Evolutionary conservation across 2,797 vertebrate species (phyloP).

Genomic region (Tolypeutes matacus): DNA sequence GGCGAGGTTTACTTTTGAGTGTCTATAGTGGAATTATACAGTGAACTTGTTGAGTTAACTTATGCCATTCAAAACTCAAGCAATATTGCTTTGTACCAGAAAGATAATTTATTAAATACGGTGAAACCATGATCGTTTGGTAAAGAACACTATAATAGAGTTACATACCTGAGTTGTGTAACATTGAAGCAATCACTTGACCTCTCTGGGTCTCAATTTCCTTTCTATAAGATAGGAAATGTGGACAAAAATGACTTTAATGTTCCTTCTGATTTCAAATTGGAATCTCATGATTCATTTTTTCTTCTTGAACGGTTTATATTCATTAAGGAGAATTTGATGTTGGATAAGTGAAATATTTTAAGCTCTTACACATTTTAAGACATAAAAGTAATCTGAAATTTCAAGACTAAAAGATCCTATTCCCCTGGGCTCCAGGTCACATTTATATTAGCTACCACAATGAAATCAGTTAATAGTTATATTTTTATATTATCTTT

Average conservation of each 20-base stretch:
- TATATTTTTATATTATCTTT: slow-evolving; percentile 70
- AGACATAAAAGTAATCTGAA: slow-evolving; percentile 22
- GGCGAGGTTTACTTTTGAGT: background rate
- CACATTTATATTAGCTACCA: slow-evolving; percentile 32
- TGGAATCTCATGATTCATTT: slow-evolving; percentile 51
- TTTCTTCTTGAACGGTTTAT: slow-evolving; percentile 64
- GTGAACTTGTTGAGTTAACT: background rate
- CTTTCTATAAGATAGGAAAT: slow-evolving; percentile 55
- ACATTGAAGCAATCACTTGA: background rate
- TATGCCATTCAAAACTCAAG: background rate
- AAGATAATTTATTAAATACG: background rate
- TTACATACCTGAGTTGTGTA: background rate
- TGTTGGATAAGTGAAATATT: slow-evolving; percentile 61
- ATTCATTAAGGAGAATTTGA: slow-evolving; percentile 62
- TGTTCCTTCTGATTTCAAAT: slow-evolving; percentile 16
- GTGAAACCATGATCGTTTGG: rapidly evolving
- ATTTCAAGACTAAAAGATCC: slow-evolving; percentile 1
- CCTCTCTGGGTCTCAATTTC: slow-evolving; percentile 64
- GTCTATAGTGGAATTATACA: background rate
- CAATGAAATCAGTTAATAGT: slow-evolving; percentile 35
- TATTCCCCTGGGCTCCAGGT: slow-evolving; percentile 24
- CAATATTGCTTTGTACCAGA: background rate
- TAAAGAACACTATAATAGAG: background rate
- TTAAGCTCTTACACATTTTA: slow-evolving; percentile 40
- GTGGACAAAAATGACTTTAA: slow-evolving; percentile 62